Conservation (phyloP, 2,888 invertebrate genomes). For the Callyntrura guangdongensis region DNA sequence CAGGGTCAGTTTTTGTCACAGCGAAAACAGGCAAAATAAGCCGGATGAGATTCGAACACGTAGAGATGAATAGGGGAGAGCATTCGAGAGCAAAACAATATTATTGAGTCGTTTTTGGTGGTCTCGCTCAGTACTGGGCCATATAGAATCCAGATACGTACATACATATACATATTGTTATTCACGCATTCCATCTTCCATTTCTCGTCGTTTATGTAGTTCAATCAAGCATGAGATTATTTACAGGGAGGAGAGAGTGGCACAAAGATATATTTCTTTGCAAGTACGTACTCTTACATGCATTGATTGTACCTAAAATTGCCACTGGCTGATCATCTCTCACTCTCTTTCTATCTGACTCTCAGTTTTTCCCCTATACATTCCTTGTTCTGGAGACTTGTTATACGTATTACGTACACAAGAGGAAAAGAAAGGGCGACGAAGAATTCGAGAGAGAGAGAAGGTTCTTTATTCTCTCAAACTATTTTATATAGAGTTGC, state of each 20-base stretch:
- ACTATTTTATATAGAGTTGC: conserved; percentile 72
- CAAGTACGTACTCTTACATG: background rate
- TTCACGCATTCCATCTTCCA: conserved; percentile 21
- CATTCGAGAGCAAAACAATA: background rate
- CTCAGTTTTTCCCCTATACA: background rate
- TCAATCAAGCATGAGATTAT: conserved; percentile 76
- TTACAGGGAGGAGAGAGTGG: conserved; percentile 51
- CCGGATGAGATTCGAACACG: conserved; percentile 58
- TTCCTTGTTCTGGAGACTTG: conserved; percentile 46
- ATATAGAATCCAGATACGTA: background rate
- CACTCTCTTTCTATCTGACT: background rate
- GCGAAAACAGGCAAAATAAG: conserved; percentile 63
- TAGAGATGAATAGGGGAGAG: background rate
- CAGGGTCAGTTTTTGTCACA: conserved; percentile 79
- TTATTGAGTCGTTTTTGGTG: background rate
- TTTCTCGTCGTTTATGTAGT: conserved; percentile 60
- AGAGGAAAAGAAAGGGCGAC: conserved; percentile 48
- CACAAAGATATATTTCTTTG: conserved; percentile 16
- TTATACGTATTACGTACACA: background rate
- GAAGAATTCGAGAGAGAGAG: conserved; percentile 24
- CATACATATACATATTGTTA: background rate
- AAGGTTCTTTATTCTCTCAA: conserved; percentile 61
- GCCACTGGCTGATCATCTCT: conserved; percentile 62
- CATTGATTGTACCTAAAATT: conserved; percentile 44
- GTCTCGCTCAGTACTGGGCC: too few species aligned